Evolutionary conservation across 2,113 vertebrate species (phyloP).

Genomic region (Cryptotis parvus): DNA sequence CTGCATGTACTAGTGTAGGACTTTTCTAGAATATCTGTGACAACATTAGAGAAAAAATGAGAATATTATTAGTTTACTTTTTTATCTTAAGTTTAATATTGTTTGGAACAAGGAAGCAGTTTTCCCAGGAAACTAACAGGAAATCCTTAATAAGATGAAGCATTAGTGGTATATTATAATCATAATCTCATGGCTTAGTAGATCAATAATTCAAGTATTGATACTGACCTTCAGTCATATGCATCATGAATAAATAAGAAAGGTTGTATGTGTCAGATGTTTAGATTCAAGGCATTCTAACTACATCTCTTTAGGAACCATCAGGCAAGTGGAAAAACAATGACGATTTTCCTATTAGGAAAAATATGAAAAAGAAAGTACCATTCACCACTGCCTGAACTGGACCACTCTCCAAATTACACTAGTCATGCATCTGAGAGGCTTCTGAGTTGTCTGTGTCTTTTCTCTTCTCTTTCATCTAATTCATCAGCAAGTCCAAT

Average conservation of each 20-base stretch:
- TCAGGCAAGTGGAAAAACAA: too few species aligned
- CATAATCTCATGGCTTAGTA: neutral
- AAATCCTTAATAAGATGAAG: neutral
- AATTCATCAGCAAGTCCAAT: neutral
- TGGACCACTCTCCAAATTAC: neutral
- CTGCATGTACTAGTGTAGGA: neutral
- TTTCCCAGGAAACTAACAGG: neutral
- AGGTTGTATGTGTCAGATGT: neutral
- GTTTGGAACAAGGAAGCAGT: too few species aligned
- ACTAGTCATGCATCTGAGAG: neutral
- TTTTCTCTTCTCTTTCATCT: neutral
- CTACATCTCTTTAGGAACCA: neutral
- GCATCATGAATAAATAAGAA: neutral
- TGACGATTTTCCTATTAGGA: neutral
- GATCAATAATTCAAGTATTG: slow-evolving; percentile 43
- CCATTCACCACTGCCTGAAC: neutral
- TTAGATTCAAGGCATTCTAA: neutral
- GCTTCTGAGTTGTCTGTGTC: neutral
- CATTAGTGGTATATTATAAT: neutral
- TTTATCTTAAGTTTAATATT: neutral
- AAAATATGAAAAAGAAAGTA: neutral
- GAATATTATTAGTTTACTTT: neutral
- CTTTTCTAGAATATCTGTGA: neutral
- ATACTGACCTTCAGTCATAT: neutral
- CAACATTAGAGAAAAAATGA: slow-evolving; percentile 14